Evolutionary conservation across 2,113 vertebrate genomes (phyloP).

Genomic region (Lycaon pictus): DNA sequence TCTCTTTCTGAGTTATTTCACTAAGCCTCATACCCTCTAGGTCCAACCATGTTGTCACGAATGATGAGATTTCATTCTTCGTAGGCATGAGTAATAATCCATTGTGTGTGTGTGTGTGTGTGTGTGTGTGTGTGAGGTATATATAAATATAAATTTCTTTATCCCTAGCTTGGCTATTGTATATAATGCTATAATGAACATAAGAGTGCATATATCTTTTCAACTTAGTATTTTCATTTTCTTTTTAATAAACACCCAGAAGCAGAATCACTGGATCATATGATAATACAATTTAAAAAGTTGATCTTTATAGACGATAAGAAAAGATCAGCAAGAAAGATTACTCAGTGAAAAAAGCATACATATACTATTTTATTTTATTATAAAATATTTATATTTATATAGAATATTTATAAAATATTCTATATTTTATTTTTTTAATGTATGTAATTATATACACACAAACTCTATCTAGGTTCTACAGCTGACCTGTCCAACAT

Average conservation of each 20-base stretch:
- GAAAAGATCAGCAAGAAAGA: background rate
- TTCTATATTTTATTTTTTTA: too few species aligned
- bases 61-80: background rate
- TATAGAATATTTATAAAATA: too few species aligned
- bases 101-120: background rate
- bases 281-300: background rate
- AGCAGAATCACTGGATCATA: background rate
- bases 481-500: background rate
- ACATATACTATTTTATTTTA: background rate
- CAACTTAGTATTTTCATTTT: background rate
- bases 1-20: background rate
- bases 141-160: too few species aligned
- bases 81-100: background rate
- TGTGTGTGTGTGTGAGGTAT: too few species aligned
- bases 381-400: background rate
- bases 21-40: background rate
- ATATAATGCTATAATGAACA: background rate
- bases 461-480: background rate
- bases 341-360: background rate
- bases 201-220: background rate
- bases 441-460: background rate
- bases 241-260: background rate
- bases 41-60: background rate
- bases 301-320: background rate
- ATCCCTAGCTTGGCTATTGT: background rate